Evolutionary conservation across 2,113 vertebrate genomes (phyloP).

Genomic region (Madoqua kirkii): DNA sequence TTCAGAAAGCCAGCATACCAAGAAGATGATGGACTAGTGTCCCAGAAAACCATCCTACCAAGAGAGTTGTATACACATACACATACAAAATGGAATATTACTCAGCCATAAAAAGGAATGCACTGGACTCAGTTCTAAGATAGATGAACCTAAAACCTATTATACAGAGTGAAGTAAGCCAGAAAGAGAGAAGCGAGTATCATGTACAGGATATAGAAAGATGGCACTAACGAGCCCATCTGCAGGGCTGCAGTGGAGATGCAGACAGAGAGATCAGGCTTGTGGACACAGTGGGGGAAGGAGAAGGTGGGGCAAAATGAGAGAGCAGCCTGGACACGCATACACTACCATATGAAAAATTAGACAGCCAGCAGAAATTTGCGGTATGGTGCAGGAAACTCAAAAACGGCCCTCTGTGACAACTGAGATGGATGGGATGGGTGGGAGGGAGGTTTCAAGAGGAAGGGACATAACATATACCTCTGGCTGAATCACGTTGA

Average conservation of each 20-base stretch:
- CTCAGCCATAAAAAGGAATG: not conserved
- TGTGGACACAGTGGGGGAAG: not conserved
- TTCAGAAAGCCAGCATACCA: not conserved
- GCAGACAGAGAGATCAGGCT: not conserved
- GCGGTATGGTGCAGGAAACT: not conserved
- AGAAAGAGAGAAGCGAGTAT: not conserved
- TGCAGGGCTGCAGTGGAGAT: not conserved
- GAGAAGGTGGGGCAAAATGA: not conserved
- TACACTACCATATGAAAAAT: not conserved
- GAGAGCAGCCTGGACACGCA: not conserved
- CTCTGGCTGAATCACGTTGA: not conserved
- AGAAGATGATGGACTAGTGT: not conserved
- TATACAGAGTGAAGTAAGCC: not conserved
- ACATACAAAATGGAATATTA: not conserved
- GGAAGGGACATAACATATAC: not conserved
- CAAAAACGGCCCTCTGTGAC: not conserved
- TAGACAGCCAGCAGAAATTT: not conserved
- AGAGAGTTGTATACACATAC: not conserved
- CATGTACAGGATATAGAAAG: not conserved
- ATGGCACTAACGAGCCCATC: not conserved
- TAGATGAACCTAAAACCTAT: not conserved
- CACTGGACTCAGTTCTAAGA: not conserved
- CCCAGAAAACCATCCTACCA: not conserved
- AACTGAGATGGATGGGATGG: not conserved
- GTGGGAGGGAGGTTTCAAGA: not conserved